Evolutionary conservation across 1,140 invertebrate genomes (phyloP), one percentile per base, ranked within the genome.

Genomic region (Dinoponera quadriceps): DNA sequence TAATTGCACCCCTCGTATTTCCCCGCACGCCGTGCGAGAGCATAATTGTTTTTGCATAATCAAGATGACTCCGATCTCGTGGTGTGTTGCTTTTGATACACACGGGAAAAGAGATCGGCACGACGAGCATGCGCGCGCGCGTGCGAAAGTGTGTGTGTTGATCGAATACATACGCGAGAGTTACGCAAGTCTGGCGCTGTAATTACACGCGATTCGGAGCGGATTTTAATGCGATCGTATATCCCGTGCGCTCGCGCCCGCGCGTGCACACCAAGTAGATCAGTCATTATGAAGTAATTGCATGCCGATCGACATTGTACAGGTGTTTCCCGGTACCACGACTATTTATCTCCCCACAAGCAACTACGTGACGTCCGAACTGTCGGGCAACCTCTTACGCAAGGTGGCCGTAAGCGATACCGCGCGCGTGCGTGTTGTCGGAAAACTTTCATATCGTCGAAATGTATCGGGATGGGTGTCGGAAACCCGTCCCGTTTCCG

Each of bases 31-130:
- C 65, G 82, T 84, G 59, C 72, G 54, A 59, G 44, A 68, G 49
- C 63, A 80, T 91, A 90, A 91, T 91, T 90, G 89, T 91, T 90
- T 90, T 77, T 88, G 75, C 86, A 87, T 88, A 88, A 88, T 85
- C 86, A 59, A 82, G 85, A 85, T 81, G 66, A n/a, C 69, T 84
- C 69, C 44, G 78, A 82, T 85, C 62, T 55, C 48, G 48, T n/a
- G 65, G 33, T 55, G 20, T 27, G 27, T 77, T 49, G 38, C 54
- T 59, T 78, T 51, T 48, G 48, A 38, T 48, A 18, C 27, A 44
- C 27, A 44, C 44, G 25, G n/a, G 25, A 63, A 63, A 55, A 55
- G 29, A 77, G 80, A 63, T 77, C 59, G 65, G 14, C 29, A 69
- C 49, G 51, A 59, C 48, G 22, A 49, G 33, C 63, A 54, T 48